phyloP scores from a whole-genome alignment of 53 echinoderm and acorn worm genomes.

The Arbacia lixula region DNA sequence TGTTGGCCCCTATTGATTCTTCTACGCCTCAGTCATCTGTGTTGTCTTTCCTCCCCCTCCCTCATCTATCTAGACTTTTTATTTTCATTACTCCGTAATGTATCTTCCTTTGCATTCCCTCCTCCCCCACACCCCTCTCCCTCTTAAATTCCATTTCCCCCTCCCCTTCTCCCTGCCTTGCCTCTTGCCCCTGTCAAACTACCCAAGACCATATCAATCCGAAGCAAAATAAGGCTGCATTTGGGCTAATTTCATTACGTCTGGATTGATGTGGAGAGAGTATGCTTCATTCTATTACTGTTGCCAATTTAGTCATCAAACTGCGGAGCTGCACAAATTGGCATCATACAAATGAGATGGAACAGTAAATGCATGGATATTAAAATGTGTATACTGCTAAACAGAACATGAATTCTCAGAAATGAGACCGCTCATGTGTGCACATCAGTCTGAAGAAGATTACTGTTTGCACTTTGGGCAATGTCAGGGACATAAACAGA shows the following conservation, averaged over 20 bases:
- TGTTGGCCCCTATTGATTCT: no score
- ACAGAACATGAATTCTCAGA: no score
- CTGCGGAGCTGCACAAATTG: background rate
- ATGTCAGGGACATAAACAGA: no score
- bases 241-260: conserved; percentile 27
- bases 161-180: background rate
- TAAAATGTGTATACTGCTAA: no score
- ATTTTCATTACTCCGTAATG: background rate
- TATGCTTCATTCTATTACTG: conserved; percentile 12
- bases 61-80: background rate
- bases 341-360: conserved; percentile 31
- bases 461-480: no score
- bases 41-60: background rate
- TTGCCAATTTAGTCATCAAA: conserved; percentile 33
- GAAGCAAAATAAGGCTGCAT: conserved; percentile 32
- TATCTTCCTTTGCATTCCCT: background rate
- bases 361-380: no score
- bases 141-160: background rate
- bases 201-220: conserved; percentile 18
- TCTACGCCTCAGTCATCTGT: no score
- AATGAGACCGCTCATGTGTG: no score
- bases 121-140: background rate
- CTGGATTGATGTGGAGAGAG: conserved; percentile 2
- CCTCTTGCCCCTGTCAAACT: background rate
- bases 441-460: no score